Evolutionary conservation across 2,113 vertebrate genomes (phyloP).

Genomic region (Heterotilapia buettikoferi): DNA sequence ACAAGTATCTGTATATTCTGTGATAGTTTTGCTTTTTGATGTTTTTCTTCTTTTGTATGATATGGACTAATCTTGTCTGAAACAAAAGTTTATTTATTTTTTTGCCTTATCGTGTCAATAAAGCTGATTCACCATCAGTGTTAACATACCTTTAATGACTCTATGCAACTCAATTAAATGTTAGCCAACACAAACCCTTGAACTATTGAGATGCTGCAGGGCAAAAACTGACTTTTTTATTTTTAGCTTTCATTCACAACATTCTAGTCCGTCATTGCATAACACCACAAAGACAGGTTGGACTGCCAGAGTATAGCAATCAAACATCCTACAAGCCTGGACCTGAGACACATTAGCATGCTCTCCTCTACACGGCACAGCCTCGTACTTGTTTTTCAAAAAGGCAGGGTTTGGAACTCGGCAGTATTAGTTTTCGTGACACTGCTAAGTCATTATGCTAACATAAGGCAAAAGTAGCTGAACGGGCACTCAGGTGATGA

Average conservation of each 20-base stretch:
- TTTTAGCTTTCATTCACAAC: background rate
- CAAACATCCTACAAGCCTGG: constrained; percentile 18
- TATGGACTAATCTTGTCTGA: background rate
- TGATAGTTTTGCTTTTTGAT: background rate
- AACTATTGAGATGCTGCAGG: background rate
- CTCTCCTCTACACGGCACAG: background rate
- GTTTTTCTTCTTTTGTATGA: background rate
- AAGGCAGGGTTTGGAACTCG: background rate
- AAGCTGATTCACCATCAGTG: background rate
- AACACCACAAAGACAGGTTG: constrained; percentile 15
- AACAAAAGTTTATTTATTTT: background rate
- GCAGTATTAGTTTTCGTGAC: background rate
- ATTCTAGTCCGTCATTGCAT: background rate
- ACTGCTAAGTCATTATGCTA: background rate
- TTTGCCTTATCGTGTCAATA: background rate
- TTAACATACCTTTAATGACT: background rate
- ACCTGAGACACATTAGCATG: constrained; percentile 17
- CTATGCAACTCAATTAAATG: background rate
- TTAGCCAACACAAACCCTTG: background rate
- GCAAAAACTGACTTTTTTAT: background rate
- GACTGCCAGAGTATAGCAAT: background rate
- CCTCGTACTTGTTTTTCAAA: constrained; percentile 16
- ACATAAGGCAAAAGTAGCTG: background rate
- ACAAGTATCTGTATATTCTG: background rate
- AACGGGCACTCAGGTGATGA: background rate